phyloP scores from a whole-genome alignment of 2,888 invertebrate species.

The Tupiocoris notatus region DNA sequence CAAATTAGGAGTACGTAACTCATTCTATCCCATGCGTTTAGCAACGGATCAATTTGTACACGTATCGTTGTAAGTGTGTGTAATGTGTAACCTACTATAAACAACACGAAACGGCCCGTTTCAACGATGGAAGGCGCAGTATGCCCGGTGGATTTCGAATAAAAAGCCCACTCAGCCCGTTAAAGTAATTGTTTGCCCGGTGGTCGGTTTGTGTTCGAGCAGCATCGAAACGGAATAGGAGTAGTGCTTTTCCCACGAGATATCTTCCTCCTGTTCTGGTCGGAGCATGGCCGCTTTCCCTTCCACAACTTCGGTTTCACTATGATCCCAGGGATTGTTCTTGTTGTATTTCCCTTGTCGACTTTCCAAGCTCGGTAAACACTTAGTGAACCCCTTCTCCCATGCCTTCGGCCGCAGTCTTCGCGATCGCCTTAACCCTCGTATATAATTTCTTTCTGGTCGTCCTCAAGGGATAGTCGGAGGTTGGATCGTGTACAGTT shows the following conservation, averaged over 20 bases:
- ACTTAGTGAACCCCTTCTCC: not conserved
- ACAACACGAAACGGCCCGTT: too few relatives aligned
- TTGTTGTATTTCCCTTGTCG: conserved; percentile 13
- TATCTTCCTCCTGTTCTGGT: not conserved
- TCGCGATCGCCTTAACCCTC: not conserved
- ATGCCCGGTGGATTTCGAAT: not conserved
- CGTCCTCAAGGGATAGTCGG: not conserved
- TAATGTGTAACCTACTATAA: too few relatives aligned
- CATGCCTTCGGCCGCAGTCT: not conserved
- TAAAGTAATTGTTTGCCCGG: conserved; percentile 8
- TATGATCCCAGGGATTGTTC: conserved; percentile 13
- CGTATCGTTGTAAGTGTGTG: too few relatives aligned
- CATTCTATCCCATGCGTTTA: too few relatives aligned
- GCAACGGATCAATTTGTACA: too few relatives aligned
- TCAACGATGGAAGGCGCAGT: too few relatives aligned
- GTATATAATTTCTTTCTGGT: conserved; percentile 4
- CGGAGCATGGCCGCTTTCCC: not conserved
- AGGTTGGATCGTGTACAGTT: not conserved
- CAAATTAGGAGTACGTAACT: too few relatives aligned
- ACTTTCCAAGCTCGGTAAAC: conserved; percentile 11
- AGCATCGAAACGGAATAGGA: not conserved
- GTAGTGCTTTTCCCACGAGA: not conserved
- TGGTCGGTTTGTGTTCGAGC: not conserved
- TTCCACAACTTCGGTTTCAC: not conserved
- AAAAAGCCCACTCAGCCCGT: not conserved